Conservation (phyloP, 1,140 invertebrate species). For the Trichomalopsis sarcophagae region DNA sequence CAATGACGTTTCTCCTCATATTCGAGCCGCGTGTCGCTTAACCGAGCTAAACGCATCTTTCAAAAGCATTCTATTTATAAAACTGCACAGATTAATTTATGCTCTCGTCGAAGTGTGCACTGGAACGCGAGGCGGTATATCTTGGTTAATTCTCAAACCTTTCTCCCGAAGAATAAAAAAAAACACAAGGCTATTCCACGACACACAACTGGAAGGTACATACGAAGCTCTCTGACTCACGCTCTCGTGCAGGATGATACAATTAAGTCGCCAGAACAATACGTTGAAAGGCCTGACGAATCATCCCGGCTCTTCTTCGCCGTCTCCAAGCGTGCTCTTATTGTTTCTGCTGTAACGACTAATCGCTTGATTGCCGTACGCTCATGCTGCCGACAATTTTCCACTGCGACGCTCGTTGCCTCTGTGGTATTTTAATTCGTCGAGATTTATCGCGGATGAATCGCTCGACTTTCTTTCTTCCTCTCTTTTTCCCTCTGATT, state of each 20-base stretch:
- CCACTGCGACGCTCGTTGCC: conserved; percentile 7
- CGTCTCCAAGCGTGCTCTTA: conserved; percentile 3
- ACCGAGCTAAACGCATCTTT: not conserved
- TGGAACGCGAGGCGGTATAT: not conserved
- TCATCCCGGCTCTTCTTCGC: conserved; percentile 53
- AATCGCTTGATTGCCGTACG: conserved; percentile 48
- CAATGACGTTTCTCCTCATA: not conserved
- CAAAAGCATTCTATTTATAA: conserved; percentile 5
- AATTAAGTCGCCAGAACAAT: conserved; percentile 65
- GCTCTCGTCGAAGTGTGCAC: not conserved
- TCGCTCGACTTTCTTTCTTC: not conserved
- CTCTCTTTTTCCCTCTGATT: not conserved
- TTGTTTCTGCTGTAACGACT: conserved; percentile 14
- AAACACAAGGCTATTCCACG: not conserved
- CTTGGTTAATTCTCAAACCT: conserved; percentile 14
- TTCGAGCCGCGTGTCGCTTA: not conserved
- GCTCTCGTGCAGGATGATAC: conserved; percentile 57
- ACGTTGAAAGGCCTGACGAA: conserved; percentile 61
- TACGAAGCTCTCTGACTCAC: conserved; percentile 56
- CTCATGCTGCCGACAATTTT: conserved; percentile 23
- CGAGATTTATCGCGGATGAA: conserved; percentile 10
- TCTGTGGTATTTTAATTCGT: not conserved
- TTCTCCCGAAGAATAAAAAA: conserved; percentile 23
- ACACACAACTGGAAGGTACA: conserved; percentile 43
- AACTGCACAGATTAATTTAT: not conserved